phyloP scores from a whole-genome alignment of 2,797 vertebrate species.

The Lerista edwardsae region DNA sequence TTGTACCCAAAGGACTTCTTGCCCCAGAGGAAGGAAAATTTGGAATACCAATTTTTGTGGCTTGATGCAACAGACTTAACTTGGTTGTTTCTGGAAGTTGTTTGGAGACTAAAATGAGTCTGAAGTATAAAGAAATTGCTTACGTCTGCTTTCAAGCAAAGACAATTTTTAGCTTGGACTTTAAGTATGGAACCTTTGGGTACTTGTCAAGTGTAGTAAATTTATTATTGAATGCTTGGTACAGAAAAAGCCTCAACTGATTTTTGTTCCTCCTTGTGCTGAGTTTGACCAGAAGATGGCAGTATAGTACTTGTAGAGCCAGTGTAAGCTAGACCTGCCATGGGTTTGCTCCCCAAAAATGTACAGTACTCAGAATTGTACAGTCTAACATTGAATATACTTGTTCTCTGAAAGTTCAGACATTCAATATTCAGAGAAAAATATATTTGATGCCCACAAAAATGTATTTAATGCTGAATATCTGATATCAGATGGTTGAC shows the following conservation, averaged over 20 bases:
- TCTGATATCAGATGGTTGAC: neutral
- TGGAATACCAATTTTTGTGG: no score
- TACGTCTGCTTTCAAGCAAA: neutral
- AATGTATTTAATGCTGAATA: neutral
- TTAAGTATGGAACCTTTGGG: neutral
- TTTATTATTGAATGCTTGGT: neutral
- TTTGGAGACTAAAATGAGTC: neutral
- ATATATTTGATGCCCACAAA: neutral
- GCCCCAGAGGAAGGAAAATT: no score
- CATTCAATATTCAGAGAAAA: neutral
- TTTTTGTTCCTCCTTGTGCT: neutral
- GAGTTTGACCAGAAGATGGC: slow-evolving; percentile 75
- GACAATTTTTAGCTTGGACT: no score
- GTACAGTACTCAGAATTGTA: neutral
- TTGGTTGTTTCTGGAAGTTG: no score
- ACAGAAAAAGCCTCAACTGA: no score
- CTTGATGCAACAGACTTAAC: no score
- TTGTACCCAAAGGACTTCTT: no score
- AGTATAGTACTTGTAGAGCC: slow-evolving; percentile 55
- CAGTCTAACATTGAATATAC: neutral
- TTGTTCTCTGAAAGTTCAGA: neutral
- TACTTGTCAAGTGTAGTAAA: neutral
- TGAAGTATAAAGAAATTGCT: neutral
- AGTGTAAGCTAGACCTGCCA: neutral
- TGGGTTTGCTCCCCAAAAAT: neutral